Percentiles rank a stretch among this genome's conserved stretches.
Conservation (phyloP, 2,797 vertebrate species). For the Fratercula arctica region DNA sequence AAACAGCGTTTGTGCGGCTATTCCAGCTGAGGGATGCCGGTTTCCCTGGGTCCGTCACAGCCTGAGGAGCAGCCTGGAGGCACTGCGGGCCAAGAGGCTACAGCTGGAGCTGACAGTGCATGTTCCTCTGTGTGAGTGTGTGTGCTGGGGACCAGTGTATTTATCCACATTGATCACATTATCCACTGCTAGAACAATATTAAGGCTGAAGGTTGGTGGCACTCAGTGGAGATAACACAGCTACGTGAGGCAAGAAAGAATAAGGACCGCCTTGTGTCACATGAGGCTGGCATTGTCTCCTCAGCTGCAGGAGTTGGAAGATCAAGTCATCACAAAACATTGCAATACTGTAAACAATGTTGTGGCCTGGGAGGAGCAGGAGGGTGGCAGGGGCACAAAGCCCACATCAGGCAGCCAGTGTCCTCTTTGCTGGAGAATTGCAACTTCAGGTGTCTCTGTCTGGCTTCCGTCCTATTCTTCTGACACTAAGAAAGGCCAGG, state of each 20-base stretch:
- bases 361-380: neutral
- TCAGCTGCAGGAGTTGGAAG: rapidly evolving
- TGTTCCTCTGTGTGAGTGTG: neutral
- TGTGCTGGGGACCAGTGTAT: neutral
- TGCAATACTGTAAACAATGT: neutral
- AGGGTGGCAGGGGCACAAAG: neutral
- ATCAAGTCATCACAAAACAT: neutral
- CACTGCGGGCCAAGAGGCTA: neutral
- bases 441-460: neutral
- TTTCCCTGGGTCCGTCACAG: neutral
- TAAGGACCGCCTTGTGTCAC: neutral
- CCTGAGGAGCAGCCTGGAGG: neutral
- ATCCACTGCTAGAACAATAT: neutral
- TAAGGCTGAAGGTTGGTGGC: neutral
- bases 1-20: rapidly evolving
- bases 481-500: neutral
- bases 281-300: neutral
- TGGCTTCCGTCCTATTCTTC: neutral
- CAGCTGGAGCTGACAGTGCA: neutral
- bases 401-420: neutral
- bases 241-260: neutral
- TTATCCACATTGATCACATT: neutral
- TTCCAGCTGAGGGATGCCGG: neutral
- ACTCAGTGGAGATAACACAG: neutral
- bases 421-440: neutral